Conservation (phyloP, 23 tunicate species). For the Botrylloides violaceus region DNA sequence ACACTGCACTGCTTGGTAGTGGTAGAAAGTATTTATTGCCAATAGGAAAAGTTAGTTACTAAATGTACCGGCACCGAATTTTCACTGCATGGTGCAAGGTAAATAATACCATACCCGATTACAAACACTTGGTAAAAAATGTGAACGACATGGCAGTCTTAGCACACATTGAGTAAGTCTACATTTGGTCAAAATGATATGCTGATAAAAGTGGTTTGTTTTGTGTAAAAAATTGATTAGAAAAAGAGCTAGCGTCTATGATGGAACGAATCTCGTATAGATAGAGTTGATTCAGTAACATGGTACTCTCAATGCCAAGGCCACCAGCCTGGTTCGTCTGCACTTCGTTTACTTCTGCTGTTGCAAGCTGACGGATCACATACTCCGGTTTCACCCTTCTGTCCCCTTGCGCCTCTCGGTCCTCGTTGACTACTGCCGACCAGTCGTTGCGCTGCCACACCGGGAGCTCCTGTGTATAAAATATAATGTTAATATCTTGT, state of each 20-base stretch:
- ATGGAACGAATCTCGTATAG: too few relatives aligned
- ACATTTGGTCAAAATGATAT: too few relatives aligned
- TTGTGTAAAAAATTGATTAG: too few relatives aligned
- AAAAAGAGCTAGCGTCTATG: too few relatives aligned
- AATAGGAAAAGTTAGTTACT: background rate
- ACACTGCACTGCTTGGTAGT: too few relatives aligned
- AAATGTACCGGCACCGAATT: background rate
- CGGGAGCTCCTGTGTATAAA: background rate
- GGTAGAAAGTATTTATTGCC: background rate
- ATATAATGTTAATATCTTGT: background rate
- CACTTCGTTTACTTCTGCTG: background rate
- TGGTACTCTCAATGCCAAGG: conserved; percentile 17
- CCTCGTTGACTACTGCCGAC: conserved; percentile 29
- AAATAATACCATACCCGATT: too few relatives aligned
- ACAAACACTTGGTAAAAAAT: too few relatives aligned
- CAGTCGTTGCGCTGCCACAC: background rate
- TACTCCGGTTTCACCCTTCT: conserved; percentile 31
- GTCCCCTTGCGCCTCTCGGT: conserved; percentile 39
- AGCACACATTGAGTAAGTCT: too few relatives aligned
- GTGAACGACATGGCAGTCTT: too few relatives aligned
- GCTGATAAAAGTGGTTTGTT: too few relatives aligned
- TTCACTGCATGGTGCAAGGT: too few relatives aligned
- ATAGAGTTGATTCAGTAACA: too few relatives aligned
- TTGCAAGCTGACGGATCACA: conserved; percentile 49
- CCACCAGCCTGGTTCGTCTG: conserved; percentile 16